These are phyloP conservation scores for Protobothrops mucrosquamatus DNA, from an alignment of 2,113 vertebrate genomes.

Conservation along the genomic window DNA sequence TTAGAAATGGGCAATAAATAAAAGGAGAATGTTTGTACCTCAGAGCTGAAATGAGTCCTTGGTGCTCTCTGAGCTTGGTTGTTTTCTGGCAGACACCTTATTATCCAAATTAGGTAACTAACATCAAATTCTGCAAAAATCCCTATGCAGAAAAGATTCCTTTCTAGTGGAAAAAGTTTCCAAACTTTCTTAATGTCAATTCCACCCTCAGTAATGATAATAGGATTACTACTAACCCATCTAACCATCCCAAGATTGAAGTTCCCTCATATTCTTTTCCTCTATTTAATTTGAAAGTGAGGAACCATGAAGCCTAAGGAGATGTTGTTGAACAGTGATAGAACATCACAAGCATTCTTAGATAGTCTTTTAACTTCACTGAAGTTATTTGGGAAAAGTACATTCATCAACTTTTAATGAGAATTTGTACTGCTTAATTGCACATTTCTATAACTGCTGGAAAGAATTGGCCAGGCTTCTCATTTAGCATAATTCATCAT, in stretches of 20 bases:
- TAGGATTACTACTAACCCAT: neutral
- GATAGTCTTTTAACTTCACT: neutral
- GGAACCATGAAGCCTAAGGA: neutral
- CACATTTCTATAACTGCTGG: neutral
- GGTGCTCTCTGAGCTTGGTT: neutral
- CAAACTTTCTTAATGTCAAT: neutral
- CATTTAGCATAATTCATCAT: neutral
- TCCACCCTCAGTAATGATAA: neutral
- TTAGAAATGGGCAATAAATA: neutral
- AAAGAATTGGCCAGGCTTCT: neutral
- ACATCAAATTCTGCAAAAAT: neutral
- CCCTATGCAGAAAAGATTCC: neutral
- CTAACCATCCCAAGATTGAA: neutral
- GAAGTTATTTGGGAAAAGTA: neutral
- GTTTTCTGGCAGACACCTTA: neutral
- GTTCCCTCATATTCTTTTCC: neutral
- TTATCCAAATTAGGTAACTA: neutral
- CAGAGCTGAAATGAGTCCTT: neutral
- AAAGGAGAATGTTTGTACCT: neutral
- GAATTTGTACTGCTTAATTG: neutral
- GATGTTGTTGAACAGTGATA: neutral
- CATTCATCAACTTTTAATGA: neutral
- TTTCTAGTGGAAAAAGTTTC: neutral
- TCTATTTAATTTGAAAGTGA: neutral
- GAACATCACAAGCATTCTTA: neutral